Evolutionary conservation across 2,113 vertebrate genomes (phyloP), one percentile per base, ranked within the genome.

Genomic region (Hippocampus zosterae): DNA sequence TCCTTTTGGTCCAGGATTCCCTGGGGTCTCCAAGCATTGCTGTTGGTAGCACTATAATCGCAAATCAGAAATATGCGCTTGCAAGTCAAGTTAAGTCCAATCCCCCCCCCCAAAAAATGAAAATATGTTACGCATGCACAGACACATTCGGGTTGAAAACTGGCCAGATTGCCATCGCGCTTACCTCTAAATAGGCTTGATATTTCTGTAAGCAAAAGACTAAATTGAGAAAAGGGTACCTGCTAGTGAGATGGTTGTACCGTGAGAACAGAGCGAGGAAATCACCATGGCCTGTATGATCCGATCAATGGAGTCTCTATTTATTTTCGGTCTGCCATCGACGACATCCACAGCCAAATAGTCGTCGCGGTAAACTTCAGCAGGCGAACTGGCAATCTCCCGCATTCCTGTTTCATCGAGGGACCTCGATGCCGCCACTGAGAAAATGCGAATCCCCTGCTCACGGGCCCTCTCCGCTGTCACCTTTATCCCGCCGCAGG

Each of bases 241-340:
- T 25, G 19, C 9, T 19, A 13, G 21, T 42, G n/a, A 18, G n/a
- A 18, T 16, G 23, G 15, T 27, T 46, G 23, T n/a, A 46, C 44
- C 41, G 13, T 27, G 2, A 44, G 13, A 25, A 18, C 8, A 46
- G 6, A 65, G 11, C 6, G n/a, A 15, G 21, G 21, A 65, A n/a
- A 46, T 80, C 91, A 99, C 97, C 95, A 99, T 99, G 21, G 93
- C 92, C 62, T 94, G 83, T 86, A 96, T 95, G 84, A 99, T 98
- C 72, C 90, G 93, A 1, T 97, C 81, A 0, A 95, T 95, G 64
- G 95, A 95, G 3, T 76, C 74, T 0, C 16, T 79, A 10, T 60
- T 90, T 82, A 16, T 92, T 5, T 0, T 0, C 2, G 87, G 69
- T 46, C 37, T 88, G 11, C 87, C 88, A 0, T 77, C 74, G 8